A percentile compares a stretch with the other conserved stretches of the same genome.
phyloP scores from a whole-genome alignment of 2,113 vertebrate species.

The Elephas maximus region DNA sequence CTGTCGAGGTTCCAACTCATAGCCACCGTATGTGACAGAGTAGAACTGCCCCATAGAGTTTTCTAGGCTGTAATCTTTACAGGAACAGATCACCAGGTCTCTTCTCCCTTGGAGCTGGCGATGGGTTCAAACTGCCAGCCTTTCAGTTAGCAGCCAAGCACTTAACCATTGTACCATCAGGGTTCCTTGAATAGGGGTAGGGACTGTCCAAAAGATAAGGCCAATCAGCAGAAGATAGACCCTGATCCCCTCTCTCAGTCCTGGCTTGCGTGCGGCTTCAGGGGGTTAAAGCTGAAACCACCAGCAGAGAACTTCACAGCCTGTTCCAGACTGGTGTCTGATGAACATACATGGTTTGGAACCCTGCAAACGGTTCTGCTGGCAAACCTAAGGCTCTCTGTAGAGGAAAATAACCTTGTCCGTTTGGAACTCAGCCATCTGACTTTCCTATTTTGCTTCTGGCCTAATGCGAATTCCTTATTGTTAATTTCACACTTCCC shows the following conservation, averaged over 20 bases:
- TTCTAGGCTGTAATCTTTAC: background rate
- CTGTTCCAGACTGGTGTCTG: background rate
- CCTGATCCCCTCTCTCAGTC: background rate
- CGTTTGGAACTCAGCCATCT: background rate
- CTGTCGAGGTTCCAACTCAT: background rate
- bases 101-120: background rate
- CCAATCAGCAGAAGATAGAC: background rate
- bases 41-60: background rate
- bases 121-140: background rate
- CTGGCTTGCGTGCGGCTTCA: background rate
- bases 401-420: background rate
- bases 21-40: background rate
- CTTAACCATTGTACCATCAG: background rate
- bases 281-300: background rate
- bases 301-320: background rate
- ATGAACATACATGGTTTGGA: background rate
- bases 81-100: background rate
- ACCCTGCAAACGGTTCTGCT: background rate
- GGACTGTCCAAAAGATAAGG: background rate
- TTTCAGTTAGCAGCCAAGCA: background rate
- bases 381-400: background rate
- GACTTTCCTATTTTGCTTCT: background rate
- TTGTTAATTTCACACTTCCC: constrained; percentile 41
- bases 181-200: background rate
- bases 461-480: constrained; percentile 16